Evolutionary conservation across 2,113 vertebrate species (phyloP), one percentile per base, ranked within the genome.

Genomic region (Microtus montanus): DNA sequence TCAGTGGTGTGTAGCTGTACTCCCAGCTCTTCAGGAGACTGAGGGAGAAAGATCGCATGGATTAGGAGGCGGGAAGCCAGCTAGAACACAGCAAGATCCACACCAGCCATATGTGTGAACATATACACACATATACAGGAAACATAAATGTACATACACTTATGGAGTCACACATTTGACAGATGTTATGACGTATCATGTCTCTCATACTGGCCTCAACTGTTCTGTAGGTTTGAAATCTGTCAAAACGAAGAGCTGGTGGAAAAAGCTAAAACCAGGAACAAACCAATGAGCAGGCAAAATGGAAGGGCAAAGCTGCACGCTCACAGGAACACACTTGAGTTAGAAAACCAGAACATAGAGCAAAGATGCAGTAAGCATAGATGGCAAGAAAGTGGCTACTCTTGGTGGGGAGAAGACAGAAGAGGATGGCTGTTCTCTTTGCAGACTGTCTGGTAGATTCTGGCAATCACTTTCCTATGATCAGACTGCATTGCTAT

Each of bases 171-270:
- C 41, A 82, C 38, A 58, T 75, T 38, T 28, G 38, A 58, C 66
- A 89, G 52, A 71, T 52, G 26, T 73, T 68, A 87, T 52, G 49
- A 28, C 1, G n/a, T 41, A 49, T 10, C 10, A 52, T 86, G 33
- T 38, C 78, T 52, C 63, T 33, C 49, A 90, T 49, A 73, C 17
- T 66, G 47, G 20, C 17, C 49, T 83, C 64, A 94, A 79, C 41
- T 95, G 84, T 91, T 93, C 54, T 70, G 6, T 7, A 85, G 35
- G 35, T 95, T 54, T 87, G 70, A 93, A 88, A 75, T 79, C 19
- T 54, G 66, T 87, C 49, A 82, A 80, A 96, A 87, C 35, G 30
- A 75, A 95, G 95, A 80, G 17, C 12, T 54, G 20, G 83, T 44
- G 10, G 30, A 22, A 41, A 30, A 75, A 75, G 20, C 28, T n/a